These are phyloP conservation scores for Lycocorax pyrrhopterus DNA, from an alignment of 2,113 vertebrate species.

Conservation along the genomic window DNA sequence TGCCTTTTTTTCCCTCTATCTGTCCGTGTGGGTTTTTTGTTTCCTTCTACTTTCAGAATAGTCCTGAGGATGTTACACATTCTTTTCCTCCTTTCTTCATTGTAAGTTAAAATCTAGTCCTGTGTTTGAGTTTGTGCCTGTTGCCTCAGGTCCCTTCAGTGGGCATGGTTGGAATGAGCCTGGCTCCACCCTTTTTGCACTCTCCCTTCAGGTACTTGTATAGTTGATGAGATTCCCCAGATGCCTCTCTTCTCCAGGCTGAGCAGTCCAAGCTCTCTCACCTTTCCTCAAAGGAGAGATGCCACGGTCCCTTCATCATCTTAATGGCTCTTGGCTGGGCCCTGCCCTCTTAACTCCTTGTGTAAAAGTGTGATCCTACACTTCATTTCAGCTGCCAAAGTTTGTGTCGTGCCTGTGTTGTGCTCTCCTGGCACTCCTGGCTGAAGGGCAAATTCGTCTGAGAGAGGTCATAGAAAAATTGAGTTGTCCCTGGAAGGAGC, in stretches of 20 bases:
- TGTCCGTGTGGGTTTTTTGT: background rate
- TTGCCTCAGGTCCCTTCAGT: background rate
- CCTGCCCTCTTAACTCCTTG: background rate
- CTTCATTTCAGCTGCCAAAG: background rate
- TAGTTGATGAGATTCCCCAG: background rate
- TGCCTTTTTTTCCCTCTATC: background rate
- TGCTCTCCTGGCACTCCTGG: background rate
- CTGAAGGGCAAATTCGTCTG: background rate
- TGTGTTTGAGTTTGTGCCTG: background rate
- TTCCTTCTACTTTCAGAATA: background rate
- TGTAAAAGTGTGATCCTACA: background rate
- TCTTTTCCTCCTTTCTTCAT: background rate
- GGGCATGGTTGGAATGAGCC: background rate
- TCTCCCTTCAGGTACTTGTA: background rate
- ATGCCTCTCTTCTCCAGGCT: background rate
- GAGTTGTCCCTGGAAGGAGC: background rate
- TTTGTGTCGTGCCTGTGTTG: fast-evolving
- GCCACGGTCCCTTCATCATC: background rate
- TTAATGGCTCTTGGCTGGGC: background rate
- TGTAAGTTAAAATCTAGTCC: background rate
- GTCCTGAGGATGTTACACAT: background rate
- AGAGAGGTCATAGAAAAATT: background rate
- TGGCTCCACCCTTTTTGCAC: background rate
- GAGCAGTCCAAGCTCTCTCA: background rate
- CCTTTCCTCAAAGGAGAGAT: background rate